A percentile compares a stretch with the other conserved stretches of the same genome.
phyloP scores from a whole-genome alignment of 2,113 vertebrate genomes.

The Oriolus oriolus region DNA sequence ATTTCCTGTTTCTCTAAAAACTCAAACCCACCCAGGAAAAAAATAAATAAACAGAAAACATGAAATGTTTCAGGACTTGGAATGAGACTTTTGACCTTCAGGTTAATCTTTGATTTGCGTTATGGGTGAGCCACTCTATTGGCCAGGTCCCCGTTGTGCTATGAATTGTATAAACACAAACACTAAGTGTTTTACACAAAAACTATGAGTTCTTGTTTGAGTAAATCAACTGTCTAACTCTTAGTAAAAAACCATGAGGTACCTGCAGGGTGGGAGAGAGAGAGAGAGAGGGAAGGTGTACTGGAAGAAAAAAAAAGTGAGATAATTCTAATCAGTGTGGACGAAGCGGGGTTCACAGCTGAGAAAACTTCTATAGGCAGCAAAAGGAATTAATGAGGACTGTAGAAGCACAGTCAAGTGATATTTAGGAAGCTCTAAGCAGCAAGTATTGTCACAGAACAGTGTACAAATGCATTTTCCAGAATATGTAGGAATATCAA shows the following conservation, averaged over 20 bases:
- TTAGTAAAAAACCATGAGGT: neutral
- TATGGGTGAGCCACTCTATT: neutral
- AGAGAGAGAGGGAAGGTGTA: neutral
- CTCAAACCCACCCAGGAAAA: neutral
- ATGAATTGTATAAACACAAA: neutral
- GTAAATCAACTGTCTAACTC: neutral
- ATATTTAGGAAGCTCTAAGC: neutral
- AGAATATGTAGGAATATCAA: neutral
- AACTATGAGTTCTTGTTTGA: neutral
- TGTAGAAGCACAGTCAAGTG: neutral
- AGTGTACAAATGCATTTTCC: neutral
- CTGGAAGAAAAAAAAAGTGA: neutral
- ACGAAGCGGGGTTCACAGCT: neutral
- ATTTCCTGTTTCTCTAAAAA: neutral
- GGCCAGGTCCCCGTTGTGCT: neutral
- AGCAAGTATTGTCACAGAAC: neutral
- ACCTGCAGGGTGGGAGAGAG: neutral
- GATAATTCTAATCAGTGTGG: neutral
- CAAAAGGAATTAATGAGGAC: neutral
- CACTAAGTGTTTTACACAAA: too few relatives aligned
- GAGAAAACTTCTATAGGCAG: neutral
- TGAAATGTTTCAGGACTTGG: neutral
- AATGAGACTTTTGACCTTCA: neutral
- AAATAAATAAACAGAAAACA: neutral
- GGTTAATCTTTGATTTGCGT: neutral